Evolutionary conservation across 2,113 vertebrate genomes (phyloP).

Genomic region (Triplophysa siluroides): DNA sequence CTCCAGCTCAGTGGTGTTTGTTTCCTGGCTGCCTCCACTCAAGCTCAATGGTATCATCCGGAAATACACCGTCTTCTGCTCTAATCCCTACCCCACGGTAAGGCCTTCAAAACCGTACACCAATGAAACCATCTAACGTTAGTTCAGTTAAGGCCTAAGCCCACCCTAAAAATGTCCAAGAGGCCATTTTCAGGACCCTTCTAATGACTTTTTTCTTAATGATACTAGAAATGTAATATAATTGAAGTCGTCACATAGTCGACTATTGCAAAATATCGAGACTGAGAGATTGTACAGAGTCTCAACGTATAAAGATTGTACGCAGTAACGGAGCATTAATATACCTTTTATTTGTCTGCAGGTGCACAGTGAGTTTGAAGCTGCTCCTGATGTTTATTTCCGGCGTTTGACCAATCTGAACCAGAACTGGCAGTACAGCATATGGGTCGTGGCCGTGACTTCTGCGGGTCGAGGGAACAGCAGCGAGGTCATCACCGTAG

Average conservation of each 20-base stretch:
- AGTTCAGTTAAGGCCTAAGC: too few species aligned
- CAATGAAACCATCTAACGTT: too few species aligned
- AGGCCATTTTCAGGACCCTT: too few species aligned
- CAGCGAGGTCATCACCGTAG: slow-evolving; percentile 95
- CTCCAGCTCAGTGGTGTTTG: slow-evolving; percentile 89
- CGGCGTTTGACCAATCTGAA: slow-evolving; percentile 94
- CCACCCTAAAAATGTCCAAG: too few species aligned
- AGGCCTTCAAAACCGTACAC: slow-evolving; percentile 43
- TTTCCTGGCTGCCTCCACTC: slow-evolving; percentile 95
- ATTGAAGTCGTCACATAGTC: too few species aligned
- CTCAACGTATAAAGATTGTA: too few species aligned
- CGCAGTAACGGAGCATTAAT: neutral
- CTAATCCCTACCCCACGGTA: slow-evolving; percentile 95
- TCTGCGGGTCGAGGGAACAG: slow-evolving; percentile 95
- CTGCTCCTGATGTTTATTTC: slow-evolving; percentile 91
- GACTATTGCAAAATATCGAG: too few species aligned
- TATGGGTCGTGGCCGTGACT: slow-evolving; percentile 97
- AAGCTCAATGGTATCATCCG: slow-evolving; percentile 97
- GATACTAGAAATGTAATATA: too few species aligned
- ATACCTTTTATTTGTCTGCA: slow-evolving; percentile 67
- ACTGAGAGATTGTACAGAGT: too few species aligned
- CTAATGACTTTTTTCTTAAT: too few species aligned
- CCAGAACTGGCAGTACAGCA: slow-evolving; percentile 91
- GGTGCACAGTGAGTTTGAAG: slow-evolving; percentile 99
- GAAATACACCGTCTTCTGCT: slow-evolving; percentile 98